Conservation (phyloP, 2,888 invertebrate genomes). For the Heterodera filipjevi region DNA sequence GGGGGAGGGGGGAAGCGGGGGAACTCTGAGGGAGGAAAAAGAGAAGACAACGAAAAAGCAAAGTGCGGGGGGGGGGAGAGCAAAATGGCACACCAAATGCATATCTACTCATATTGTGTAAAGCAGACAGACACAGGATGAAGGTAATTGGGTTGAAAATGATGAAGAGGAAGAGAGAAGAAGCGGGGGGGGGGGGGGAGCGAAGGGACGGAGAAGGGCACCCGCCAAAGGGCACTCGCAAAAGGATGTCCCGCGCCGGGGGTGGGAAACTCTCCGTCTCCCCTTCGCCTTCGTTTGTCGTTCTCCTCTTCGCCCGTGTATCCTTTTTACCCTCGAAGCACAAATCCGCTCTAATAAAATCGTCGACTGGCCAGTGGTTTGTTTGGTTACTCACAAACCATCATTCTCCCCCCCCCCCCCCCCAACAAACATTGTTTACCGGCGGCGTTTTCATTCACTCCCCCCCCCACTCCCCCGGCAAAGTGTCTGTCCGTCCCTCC, state of each 20-base stretch:
- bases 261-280: slow-evolving; percentile 2
- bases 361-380: neutral
- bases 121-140: neutral
- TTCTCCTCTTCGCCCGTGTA: no score
- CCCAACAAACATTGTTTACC: neutral
- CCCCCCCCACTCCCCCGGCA: neutral
- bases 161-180: neutral
- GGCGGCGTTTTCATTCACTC: neutral
- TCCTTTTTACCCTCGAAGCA: neutral
- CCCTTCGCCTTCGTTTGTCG: neutral
- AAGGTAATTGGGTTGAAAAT: slow-evolving; percentile 5
- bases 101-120: neutral
- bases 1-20: neutral
- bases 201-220: neutral
- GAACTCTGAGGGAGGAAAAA: neutral
- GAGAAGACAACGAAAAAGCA: neutral
- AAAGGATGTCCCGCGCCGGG: no score
- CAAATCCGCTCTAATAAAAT: neutral
- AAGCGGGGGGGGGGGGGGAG: neutral
- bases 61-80: neutral
- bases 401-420: neutral
- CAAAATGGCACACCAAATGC: neutral
- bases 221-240: no score
- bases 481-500: neutral
- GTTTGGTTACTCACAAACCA: neutral